Base-by-base conservation (phyloP, 1,140 invertebrate genomes). In the Adoxophyes honmai region DNA sequence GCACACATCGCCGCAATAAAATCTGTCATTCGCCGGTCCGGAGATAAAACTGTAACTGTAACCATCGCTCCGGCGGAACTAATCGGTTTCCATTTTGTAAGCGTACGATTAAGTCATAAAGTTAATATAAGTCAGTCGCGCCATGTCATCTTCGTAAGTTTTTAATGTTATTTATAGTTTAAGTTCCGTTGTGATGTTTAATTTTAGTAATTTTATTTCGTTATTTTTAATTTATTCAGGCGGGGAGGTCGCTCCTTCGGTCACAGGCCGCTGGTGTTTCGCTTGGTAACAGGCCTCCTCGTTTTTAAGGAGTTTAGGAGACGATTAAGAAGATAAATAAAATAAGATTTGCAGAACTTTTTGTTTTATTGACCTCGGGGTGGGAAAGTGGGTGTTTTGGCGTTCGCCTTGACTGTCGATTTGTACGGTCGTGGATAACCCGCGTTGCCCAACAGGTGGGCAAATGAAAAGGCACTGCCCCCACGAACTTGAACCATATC, bases 71-170 rank as follows among this genome's bases (percentile, higher is more conserved):
- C 54, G 69, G 62, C 68, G 61, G 59, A 38, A 66, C 68, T 68
- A 69, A 73, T 70, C 55, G 18, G 60, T 65, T 57, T 54, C 62
- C 66, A 65, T 68, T 68, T 70, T 70, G 73, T 68, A 69, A 62
- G 15, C 68, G 67, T 70, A 57, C 52, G 36, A 59, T 62, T 79
- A 75, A 79, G 70, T 81, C 73, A 82, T 70, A 62, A 68, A 55
- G n/a, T 61, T 73, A 70, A 64, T 44, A 51, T 81, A 82, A 88
- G 83, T 86, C 80, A 86, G 75, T 79, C 80, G 81, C 79, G 83
- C 85, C 82, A 86, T 84, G 79, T 84, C 76, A 85, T 77, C 62
- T 52, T 81, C 63, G 63, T 66, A 74, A 72, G 69, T 70, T 68
- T 78, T 70, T 67, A 65, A 66, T 68, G 52, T 69, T 71, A 72